These are phyloP conservation scores for Tyto alba DNA, from an alignment of 2,113 vertebrate genomes.

Conservation along the genomic window DNA sequence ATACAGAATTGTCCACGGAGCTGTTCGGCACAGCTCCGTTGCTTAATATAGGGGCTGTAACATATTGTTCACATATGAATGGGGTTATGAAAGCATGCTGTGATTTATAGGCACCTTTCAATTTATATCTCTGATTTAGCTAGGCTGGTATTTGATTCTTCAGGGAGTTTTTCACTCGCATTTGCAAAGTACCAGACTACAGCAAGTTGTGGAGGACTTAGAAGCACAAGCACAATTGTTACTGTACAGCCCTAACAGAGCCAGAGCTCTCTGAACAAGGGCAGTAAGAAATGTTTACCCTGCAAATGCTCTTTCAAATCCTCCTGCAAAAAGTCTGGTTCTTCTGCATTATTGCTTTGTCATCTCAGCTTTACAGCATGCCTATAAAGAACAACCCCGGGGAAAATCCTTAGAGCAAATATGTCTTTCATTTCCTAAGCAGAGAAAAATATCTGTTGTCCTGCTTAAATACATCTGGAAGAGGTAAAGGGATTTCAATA, in stretches of 20 bases:
- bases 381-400: background rate
- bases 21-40: background rate
- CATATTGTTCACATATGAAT: background rate
- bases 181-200: background rate
- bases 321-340: background rate
- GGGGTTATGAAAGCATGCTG: background rate
- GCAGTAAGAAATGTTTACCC: background rate
- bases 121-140: background rate
- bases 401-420: background rate
- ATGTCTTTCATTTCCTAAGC: background rate
- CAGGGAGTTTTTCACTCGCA: background rate
- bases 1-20: background rate
- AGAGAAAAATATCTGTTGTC: background rate
- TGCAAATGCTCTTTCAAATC: background rate
- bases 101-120: constrained; percentile 23
- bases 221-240: background rate
- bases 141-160: background rate
- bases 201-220: background rate
- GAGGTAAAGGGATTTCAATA: background rate
- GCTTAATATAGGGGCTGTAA: background rate
- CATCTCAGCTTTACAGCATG: background rate
- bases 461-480: background rate
- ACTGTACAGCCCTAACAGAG: background rate
- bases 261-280: background rate
- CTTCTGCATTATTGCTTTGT: background rate